Evolutionary conservation across 1,140 invertebrate species (phyloP), one percentile per base, ranked within the genome.

Genomic region (Diabrotica virgifera): DNA sequence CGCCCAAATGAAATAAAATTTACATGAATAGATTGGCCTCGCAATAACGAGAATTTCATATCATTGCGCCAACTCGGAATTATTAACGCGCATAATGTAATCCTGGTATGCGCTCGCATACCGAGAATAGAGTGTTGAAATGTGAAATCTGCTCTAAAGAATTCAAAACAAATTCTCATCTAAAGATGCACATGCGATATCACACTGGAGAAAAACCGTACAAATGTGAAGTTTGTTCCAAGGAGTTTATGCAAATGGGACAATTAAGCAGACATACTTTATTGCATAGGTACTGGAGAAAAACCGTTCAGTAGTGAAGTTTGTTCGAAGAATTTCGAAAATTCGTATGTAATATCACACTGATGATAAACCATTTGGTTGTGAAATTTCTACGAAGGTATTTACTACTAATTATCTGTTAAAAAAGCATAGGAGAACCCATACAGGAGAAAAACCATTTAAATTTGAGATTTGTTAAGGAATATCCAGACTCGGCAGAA

Each of bases 71-170:
- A n/a, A n/a, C n/a, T n/a, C n/a, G n/a, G n/a, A n/a, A n/a, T n/a
- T n/a, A n/a, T n/a, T n/a, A n/a, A n/a, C n/a, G n/a, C n/a, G n/a
- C n/a, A n/a, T n/a, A n/a, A n/a, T n/a, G n/a, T n/a, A n/a, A n/a
- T n/a, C n/a, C n/a, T n/a, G n/a, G n/a, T 66, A 61, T 52, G 46
- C 40, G 13, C 5, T n/a, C 36, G 0, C 83, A 84, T 63, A 83
- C 81, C 13, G 82, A 82, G 67, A 82, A 84, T 52, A 73, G 81
- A 46, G 82, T 82, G 0, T 84, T 79, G 59, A 76, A 79, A 0
- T 84, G 83, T 62, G 75, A 80, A 12, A 35, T 55, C 53, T 55
- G 53, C 12, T 6, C 14, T 10, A 55, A 55, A 24, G 5, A 10
- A 0, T 55, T 55, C 9, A 24, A 12, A 10, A 13, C 10, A 14